phyloP scores from a whole-genome alignment of 2,113 vertebrate genomes.

The Lates calcarifer region DNA sequence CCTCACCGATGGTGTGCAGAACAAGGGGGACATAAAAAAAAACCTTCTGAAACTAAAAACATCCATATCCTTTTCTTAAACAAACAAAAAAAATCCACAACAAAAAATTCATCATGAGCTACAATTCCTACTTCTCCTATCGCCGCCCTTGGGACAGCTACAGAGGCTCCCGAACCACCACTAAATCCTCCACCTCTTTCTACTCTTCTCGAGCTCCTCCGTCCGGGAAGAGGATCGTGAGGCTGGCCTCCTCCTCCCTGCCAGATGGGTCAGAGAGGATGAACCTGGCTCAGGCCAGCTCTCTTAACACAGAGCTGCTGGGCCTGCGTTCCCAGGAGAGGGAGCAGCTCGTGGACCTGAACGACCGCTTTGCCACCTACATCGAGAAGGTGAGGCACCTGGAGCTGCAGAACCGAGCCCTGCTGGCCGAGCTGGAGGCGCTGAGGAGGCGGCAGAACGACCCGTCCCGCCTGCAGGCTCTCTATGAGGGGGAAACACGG shows the following conservation, averaged over 20 bases:
- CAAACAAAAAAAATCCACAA: constrained; percentile 65
- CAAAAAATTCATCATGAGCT: constrained; percentile 84
- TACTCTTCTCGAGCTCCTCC: constrained; percentile 69
- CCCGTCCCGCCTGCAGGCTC: constrained; percentile 82
- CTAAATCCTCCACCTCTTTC: constrained; percentile 72
- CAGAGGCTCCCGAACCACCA: constrained; percentile 72
- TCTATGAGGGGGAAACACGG: constrained; percentile 84
- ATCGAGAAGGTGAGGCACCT: constrained; percentile 87
- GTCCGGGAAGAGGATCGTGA: constrained; percentile 68
- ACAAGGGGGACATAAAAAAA: constrained; percentile 88
- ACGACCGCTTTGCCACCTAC: constrained; percentile 89
- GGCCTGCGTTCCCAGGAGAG: constrained; percentile 85
- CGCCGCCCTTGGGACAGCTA: constrained; percentile 80
- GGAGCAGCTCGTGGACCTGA: constrained; percentile 87
- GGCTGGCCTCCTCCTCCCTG: constrained; percentile 60
- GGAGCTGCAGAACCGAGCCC: constrained; percentile 86
- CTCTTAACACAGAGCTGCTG: constrained; percentile 85
- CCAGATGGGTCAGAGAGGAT: constrained; percentile 66
- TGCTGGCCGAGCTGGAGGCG: constrained; percentile 82
- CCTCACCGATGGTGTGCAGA: constrained; percentile 86
- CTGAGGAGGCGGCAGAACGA: constrained; percentile 78
- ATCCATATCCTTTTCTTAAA: constrained; percentile 75
- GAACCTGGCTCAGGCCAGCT: constrained; percentile 82
- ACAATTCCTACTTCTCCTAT: constrained; percentile 73
- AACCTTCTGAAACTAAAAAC: constrained; percentile 74